A percentile compares a stretch with the other conserved stretches of the same genome.
Conservation (phyloP, 2,888 invertebrate genomes). For the Mechanitis messenoides region DNA sequence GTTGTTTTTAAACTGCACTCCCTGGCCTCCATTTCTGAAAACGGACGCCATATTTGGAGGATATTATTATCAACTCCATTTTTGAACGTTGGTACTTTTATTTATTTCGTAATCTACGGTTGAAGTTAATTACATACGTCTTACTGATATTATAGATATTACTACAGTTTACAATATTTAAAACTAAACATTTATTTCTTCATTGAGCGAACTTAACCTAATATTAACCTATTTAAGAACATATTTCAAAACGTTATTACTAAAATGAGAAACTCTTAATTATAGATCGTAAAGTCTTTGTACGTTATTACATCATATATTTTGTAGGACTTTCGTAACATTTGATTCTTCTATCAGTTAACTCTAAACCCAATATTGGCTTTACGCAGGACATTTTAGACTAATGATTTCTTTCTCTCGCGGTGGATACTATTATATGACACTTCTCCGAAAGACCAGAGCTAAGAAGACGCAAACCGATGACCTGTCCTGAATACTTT, state of each 20-base stretch:
- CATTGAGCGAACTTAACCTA: background rate
- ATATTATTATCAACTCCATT: background rate
- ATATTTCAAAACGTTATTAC: background rate
- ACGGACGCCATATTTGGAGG: background rate
- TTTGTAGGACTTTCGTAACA: background rate
- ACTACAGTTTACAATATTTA: too few relatives aligned
- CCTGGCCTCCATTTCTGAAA: background rate
- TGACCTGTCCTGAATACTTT: too few relatives aligned
- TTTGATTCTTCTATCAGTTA: background rate
- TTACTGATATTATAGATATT: too few relatives aligned
- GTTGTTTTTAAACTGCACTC: too few relatives aligned
- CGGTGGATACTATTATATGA: too few relatives aligned
- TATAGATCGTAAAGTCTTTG: constrained; percentile 3
- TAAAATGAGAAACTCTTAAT: background rate
- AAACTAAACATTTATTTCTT: too few relatives aligned
- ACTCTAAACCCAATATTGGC: too few relatives aligned
- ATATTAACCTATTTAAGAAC: background rate
- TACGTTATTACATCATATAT: background rate
- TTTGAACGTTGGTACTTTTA: background rate
- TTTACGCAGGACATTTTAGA: too few relatives aligned
- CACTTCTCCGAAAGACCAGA: too few relatives aligned
- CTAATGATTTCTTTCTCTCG: too few relatives aligned
- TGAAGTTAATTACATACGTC: background rate
- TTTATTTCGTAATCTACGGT: background rate
- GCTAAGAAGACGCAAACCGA: too few relatives aligned